A percentile compares a stretch with the other conserved stretches of the same genome.
Evolutionary conservation across 2,113 vertebrate genomes (phyloP).

Genomic region (Melospiza melodia): DNA sequence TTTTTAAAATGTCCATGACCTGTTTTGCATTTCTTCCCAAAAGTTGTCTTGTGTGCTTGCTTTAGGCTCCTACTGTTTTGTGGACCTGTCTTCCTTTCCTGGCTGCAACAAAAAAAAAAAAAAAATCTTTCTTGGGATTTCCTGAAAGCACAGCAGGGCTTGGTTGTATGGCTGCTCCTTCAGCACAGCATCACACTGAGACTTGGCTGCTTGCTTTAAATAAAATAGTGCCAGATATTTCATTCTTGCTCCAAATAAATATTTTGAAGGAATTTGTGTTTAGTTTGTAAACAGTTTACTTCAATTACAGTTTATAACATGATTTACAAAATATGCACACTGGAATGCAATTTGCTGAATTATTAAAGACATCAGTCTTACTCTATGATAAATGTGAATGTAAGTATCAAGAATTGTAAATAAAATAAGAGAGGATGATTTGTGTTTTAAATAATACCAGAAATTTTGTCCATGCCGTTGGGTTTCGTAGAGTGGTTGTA

Average conservation of each 20-base stretch:
- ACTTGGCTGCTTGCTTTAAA: conserved; percentile 3
- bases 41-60: not conserved
- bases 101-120: not conserved
- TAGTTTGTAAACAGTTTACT: not conserved
- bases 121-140: not conserved
- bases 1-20: fast-evolving
- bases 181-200: not conserved
- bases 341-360: not conserved
- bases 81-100: not conserved
- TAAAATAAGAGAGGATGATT: not conserved
- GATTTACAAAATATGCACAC: not conserved
- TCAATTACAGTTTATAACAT: not conserved
- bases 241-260: not conserved
- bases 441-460: not conserved
- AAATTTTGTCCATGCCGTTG: not conserved
- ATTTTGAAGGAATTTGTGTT: not conserved
- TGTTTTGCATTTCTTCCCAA: not conserved
- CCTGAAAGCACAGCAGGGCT: not conserved
- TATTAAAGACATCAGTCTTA: not conserved
- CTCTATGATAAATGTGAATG: not conserved
- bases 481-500: not conserved
- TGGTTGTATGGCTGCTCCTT: not conserved
- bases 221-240: not conserved
- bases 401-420: not conserved
- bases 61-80: not conserved